phyloP scores from a whole-genome alignment of 2,113 vertebrate genomes.

The Tenebrosternarchus preto region DNA sequence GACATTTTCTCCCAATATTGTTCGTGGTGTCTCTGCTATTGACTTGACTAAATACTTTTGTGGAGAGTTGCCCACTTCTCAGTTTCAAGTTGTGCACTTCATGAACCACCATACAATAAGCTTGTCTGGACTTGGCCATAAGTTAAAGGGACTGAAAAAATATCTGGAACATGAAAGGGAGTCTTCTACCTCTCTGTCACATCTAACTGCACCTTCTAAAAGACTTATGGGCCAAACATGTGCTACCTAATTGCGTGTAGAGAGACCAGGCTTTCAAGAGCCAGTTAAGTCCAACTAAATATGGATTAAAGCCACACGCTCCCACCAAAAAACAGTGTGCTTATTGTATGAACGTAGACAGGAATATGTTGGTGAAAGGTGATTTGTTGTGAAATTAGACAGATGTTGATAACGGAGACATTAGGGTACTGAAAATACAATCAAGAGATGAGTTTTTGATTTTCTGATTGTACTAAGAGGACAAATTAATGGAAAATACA shows the following conservation, averaged over 20 bases:
- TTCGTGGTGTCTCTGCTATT: too few species aligned
- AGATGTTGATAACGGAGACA: background rate
- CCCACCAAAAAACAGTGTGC: conserved; percentile 45
- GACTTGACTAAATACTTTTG: too few species aligned
- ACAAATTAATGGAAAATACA: background rate
- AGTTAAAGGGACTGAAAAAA: background rate
- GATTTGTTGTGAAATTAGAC: conserved; percentile 46
- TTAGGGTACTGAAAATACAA: background rate
- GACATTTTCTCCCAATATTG: background rate
- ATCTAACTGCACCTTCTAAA: background rate
- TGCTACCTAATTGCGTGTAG: conserved; percentile 19
- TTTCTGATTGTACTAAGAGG: background rate
- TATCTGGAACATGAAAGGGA: background rate
- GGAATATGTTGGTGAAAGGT: conserved; percentile 52
- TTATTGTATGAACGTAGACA: conserved; percentile 31
- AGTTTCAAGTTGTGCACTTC: background rate
- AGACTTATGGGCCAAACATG: background rate
- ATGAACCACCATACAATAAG: background rate
- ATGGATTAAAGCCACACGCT: conserved; percentile 49
- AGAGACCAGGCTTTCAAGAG: background rate
- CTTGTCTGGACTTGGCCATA: background rate
- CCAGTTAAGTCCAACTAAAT: conserved; percentile 53
- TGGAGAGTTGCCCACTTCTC: background rate
- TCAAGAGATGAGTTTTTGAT: background rate
- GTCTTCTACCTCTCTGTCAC: conserved; percentile 6